Conservation (phyloP, 2,113 vertebrate genomes). For the Apus apus region DNA sequence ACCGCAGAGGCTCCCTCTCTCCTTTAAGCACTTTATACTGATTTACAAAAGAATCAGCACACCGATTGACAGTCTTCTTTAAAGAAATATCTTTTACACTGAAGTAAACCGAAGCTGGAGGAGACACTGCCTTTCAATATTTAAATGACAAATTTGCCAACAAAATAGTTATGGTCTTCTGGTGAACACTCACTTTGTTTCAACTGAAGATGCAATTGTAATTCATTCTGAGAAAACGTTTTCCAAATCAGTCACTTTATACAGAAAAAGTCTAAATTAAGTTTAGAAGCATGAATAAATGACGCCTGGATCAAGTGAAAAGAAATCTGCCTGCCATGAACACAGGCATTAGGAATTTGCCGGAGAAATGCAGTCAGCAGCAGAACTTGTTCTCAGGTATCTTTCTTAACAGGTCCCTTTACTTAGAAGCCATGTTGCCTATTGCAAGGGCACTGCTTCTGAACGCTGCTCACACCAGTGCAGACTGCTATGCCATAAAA, state of each 20-base stretch:
- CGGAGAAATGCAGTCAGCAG: slow-evolving; percentile 50
- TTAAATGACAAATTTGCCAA: background rate
- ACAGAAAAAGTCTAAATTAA: background rate
- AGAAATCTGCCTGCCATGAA: slow-evolving; percentile 19
- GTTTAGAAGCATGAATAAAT: background rate
- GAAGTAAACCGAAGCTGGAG: background rate
- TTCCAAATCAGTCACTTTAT: background rate
- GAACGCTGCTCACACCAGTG: fast-evolving
- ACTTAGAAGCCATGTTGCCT: background rate
- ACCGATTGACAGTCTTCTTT: background rate
- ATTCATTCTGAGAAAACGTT: background rate
- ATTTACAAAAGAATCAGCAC: background rate
- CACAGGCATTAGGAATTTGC: background rate
- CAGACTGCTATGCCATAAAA: background rate
- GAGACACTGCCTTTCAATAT: background rate
- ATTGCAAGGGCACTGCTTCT: background rate
- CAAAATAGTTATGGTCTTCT: background rate
- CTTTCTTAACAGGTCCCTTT: background rate
- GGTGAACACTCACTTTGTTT: background rate
- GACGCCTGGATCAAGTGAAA: background rate
- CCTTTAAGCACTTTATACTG: background rate
- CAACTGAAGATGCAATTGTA: background rate
- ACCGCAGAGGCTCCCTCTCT: background rate
- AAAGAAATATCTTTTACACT: background rate
- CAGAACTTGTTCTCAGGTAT: slow-evolving; percentile 3